Evolutionary conservation across 2,113 vertebrate species (phyloP).

Genomic region (Gnathonemus echidnorhynchus): DNA sequence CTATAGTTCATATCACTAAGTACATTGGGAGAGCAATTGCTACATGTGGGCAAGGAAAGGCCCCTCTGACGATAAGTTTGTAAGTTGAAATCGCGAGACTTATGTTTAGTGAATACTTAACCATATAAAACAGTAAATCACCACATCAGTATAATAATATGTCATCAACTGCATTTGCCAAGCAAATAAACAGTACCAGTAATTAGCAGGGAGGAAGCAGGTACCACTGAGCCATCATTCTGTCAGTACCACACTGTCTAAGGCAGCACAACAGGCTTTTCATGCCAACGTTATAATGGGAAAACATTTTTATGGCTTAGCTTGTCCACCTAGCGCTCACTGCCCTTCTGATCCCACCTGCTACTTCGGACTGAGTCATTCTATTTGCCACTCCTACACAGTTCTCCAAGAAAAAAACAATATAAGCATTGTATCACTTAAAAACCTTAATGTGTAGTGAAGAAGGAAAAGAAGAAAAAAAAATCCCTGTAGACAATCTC

Average conservation of each 20-base stretch:
- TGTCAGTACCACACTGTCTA: background rate
- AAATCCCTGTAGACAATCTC: background rate
- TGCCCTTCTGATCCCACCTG: slow-evolving; percentile 5
- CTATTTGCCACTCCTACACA: slow-evolving; percentile 9
- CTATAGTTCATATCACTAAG: background rate
- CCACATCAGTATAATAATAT: background rate
- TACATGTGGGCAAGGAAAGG: background rate
- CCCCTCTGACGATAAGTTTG: background rate
- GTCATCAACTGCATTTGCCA: background rate
- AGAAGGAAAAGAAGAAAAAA: background rate
- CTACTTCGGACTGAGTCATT: background rate
- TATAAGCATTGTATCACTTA: background rate
- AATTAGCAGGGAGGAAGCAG: background rate
- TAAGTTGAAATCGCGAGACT: background rate
- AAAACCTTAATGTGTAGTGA: background rate
- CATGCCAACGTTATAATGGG: background rate
- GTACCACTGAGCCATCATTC: background rate
- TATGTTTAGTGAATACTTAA: background rate
- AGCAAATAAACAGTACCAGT: background rate
- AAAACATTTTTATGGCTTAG: background rate
- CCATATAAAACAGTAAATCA: background rate
- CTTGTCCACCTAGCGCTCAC: background rate
- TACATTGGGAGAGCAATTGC: background rate
- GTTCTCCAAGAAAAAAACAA: background rate
- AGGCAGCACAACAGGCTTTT: background rate